Evolutionary conservation across 1,140 invertebrate genomes (phyloP).

Genomic region (Steinernema feltiae): DNA sequence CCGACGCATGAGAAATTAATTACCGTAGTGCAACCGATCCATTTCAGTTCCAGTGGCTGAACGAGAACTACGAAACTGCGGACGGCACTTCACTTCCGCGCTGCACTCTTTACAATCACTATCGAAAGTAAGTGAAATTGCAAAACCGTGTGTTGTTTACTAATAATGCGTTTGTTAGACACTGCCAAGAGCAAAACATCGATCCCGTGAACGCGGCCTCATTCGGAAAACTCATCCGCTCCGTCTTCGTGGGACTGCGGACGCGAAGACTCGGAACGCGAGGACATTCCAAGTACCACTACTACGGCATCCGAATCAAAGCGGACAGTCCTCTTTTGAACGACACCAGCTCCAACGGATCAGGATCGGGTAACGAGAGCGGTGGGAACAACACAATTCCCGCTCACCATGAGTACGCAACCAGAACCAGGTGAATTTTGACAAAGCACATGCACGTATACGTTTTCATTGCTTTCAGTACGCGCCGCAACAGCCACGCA

Average conservation of each 20-base stretch:
- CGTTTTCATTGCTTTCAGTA: background rate
- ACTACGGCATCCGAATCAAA: constrained; percentile 96
- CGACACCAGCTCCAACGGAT: constrained; percentile 60
- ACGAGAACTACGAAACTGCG: constrained; percentile 95
- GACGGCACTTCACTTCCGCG: constrained; percentile 92
- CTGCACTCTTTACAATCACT: constrained; percentile 91
- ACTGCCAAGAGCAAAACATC: constrained; percentile 81
- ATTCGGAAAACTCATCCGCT: constrained; percentile 94
- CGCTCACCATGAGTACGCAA: constrained; percentile 60
- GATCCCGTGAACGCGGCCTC: constrained; percentile 97
- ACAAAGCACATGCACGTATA: background rate
- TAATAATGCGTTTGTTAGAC: constrained; percentile 27
- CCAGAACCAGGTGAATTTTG: constrained; percentile 58
- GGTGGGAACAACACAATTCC: constrained; percentile 61
- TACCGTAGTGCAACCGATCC: constrained; percentile 3
- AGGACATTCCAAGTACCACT: constrained; percentile 98
- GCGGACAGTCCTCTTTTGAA: constrained; percentile 72
- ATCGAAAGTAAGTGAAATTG: constrained; percentile 70
- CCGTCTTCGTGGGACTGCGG: constrained; percentile 87
- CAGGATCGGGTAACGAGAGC: background rate
- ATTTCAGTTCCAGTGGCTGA: constrained; percentile 82
- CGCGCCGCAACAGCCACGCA: background rate
- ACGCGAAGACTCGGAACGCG: constrained; percentile 87
- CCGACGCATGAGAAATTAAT: background rate
- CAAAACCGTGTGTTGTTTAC: background rate